Percentiles rank a stretch among this genome's conserved stretches.
These are phyloP conservation scores for Elephas maximus DNA, from an alignment of 2,113 vertebrate genomes.

Conservation along the genomic window DNA sequence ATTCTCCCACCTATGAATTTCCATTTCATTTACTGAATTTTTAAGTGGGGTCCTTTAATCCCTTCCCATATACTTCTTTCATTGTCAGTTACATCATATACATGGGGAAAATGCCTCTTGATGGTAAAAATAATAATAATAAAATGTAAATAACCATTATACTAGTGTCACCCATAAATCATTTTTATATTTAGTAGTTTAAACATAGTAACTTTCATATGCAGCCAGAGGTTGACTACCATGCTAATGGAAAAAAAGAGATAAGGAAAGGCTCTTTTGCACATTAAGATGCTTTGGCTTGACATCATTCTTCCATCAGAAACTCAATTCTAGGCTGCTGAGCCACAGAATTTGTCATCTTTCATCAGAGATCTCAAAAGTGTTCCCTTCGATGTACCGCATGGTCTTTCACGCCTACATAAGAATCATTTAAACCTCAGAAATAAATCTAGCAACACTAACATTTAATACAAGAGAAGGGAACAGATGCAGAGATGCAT, in stretches of 20 bases:
- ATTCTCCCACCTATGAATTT: background rate
- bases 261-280: conserved; percentile 49
- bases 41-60: background rate
- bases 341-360: conserved; percentile 71
- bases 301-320: conserved; percentile 73
- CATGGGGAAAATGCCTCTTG: background rate
- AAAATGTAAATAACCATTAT: background rate
- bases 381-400: conserved; percentile 75
- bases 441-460: conserved; percentile 71
- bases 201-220: background rate
- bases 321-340: conserved; percentile 72
- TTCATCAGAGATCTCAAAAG: conserved; percentile 80
- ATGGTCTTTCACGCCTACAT: conserved; percentile 66
- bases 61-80: background rate
- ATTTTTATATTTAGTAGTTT: conserved; percentile 44
- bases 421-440: conserved; percentile 75
- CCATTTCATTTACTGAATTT: conserved; percentile 26
- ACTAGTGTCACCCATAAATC: background rate
- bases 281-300: conserved; percentile 69
- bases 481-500: conserved; percentile 68
- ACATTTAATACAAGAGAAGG: conserved; percentile 68
- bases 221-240: background rate
- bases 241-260: conserved; percentile 40
- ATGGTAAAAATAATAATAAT: conserved; percentile 24
- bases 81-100: background rate